These are phyloP conservation scores for Hephaestus fuliginosus DNA, from an alignment of 2,797 vertebrate genomes.

Conservation along the genomic window DNA sequence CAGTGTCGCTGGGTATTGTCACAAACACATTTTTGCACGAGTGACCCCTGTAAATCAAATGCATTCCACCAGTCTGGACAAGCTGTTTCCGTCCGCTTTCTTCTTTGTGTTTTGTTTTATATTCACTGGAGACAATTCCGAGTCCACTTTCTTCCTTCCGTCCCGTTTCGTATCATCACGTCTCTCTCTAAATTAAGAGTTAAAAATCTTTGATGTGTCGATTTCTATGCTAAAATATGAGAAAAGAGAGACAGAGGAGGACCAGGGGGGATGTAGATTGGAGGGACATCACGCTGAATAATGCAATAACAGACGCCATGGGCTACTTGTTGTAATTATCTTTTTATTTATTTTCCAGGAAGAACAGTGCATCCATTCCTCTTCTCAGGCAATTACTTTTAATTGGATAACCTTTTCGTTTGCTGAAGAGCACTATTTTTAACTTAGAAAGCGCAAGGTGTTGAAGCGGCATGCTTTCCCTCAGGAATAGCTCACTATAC, in stretches of 20 bases:
- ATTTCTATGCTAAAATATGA: constrained; percentile 71
- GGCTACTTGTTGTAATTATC: constrained; percentile 69
- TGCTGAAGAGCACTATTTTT: constrained; percentile 75
- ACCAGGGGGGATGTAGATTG: constrained; percentile 37
- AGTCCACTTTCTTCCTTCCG: constrained; percentile 4
- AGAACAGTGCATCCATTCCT: constrained; percentile 59
- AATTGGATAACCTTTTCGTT: constrained; percentile 84
- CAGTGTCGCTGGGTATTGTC: background rate
- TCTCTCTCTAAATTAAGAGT: constrained; percentile 55
- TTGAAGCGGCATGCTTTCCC: constrained; percentile 55
- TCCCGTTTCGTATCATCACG: constrained; percentile 28
- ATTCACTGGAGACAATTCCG: background rate
- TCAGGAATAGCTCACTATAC: constrained; percentile 56
- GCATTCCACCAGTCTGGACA: background rate
- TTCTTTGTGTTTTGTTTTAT: constrained; percentile 3
- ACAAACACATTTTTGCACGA: background rate
- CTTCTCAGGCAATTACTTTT: constrained; percentile 81
- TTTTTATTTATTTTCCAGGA: constrained; percentile 68
- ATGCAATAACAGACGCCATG: constrained; percentile 63
- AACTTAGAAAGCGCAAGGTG: constrained; percentile 71
- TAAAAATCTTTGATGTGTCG: constrained; percentile 62
- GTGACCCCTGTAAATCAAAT: background rate
- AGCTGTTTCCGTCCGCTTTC: background rate
- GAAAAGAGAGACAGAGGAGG: constrained; percentile 24
- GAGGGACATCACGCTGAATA: constrained; percentile 69